These are phyloP conservation scores for Galeruca laticollis DNA, from an alignment of 2,888 invertebrate species.

Conservation along the genomic window DNA sequence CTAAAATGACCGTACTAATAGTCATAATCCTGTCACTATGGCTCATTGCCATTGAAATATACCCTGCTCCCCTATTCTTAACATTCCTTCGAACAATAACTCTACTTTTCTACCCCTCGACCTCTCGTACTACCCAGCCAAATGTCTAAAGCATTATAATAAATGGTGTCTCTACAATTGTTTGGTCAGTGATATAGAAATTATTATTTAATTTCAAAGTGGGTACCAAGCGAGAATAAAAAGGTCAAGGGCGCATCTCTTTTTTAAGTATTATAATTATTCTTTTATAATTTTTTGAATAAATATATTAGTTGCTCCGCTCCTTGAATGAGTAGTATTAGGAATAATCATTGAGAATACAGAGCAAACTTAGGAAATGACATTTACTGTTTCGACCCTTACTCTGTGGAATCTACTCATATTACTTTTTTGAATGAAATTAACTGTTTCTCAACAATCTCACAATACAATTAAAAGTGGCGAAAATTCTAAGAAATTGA, in stretches of 20 bases:
- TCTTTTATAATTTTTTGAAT: too few relatives aligned
- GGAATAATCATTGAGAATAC: too few relatives aligned
- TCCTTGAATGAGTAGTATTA: neutral
- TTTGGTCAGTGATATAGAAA: constrained; percentile 62
- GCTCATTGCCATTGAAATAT: constrained; percentile 60
- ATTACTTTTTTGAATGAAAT: too few relatives aligned
- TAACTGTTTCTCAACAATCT: too few relatives aligned
- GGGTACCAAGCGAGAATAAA: constrained; percentile 30
- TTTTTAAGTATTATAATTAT: neutral
- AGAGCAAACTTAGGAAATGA: too few relatives aligned
- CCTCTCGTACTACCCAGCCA: constrained; percentile 23
- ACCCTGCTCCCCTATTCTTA: constrained; percentile 59
- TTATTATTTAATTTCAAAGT: constrained; percentile 59
- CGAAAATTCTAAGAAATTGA: too few relatives aligned
- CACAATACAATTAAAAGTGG: too few relatives aligned
- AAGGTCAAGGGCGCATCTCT: neutral
- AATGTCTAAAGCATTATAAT: constrained; percentile 33
- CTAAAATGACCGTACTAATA: constrained; percentile 42
- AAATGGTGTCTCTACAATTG: constrained; percentile 46
- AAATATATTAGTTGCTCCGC: neutral
- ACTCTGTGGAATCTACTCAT: too few relatives aligned
- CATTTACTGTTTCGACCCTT: too few relatives aligned
- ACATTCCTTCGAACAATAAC: constrained; percentile 54
- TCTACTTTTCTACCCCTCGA: constrained; percentile 40
- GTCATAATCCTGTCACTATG: constrained; percentile 43